Conservation (phyloP, 2,888 invertebrate genomes). For the Synergus itoensis region DNA sequence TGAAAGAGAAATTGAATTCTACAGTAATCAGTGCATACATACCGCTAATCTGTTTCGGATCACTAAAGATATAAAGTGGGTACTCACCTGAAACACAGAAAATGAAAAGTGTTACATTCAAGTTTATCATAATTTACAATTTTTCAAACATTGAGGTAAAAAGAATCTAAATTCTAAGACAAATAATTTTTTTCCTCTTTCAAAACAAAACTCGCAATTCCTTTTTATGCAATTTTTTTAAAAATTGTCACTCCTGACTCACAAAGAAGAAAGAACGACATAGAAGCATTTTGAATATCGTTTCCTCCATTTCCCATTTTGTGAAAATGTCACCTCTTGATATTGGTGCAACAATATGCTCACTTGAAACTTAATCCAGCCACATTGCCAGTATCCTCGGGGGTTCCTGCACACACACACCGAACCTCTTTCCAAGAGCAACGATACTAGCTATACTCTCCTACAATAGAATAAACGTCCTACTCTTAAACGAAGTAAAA, state of each 20-base stretch:
- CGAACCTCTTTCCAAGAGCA: neutral
- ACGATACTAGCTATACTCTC: neutral
- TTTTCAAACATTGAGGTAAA: neutral
- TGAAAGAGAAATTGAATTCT: neutral
- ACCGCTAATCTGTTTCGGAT: neutral
- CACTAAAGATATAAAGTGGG: neutral
- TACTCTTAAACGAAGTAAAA: neutral
- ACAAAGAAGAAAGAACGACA: neutral
- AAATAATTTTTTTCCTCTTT: neutral
- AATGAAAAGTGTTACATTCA: neutral
- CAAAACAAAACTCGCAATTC: neutral
- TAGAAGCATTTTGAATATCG: constrained; percentile 15
- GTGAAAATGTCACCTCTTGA: neutral
- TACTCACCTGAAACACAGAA: neutral
- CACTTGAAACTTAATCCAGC: constrained; percentile 34
- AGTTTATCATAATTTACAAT: neutral
- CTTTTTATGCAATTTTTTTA: neutral
- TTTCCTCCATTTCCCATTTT: constrained; percentile 11
- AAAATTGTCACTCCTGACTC: neutral
- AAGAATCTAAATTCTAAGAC: too few relatives aligned
- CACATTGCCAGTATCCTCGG: constrained; percentile 10
- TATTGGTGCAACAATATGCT: constrained; percentile 26
- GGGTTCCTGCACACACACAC: neutral
- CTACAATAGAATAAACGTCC: neutral
- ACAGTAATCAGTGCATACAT: neutral